Conservation (phyloP, 2,113 vertebrate species). For the Morone chrysops region DNA sequence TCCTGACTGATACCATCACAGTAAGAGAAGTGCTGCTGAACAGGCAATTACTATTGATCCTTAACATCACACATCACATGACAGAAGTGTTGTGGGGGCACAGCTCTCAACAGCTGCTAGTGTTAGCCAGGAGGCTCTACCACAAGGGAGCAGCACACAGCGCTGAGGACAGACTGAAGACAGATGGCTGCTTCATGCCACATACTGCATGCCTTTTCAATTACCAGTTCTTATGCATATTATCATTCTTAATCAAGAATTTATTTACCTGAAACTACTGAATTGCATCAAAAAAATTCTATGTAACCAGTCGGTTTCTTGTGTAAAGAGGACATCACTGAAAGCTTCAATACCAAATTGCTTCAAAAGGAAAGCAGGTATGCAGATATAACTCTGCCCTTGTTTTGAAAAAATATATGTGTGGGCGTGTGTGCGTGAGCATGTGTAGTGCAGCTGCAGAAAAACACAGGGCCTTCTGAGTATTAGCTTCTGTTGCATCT, state of each 20-base stretch:
- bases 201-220: slow-evolving; percentile 23
- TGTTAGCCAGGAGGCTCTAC: slow-evolving; percentile 42
- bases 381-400: background rate
- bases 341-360: background rate
- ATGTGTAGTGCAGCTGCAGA: background rate
- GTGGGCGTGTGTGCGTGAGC: background rate
- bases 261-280: background rate
- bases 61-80: slow-evolving; percentile 4
- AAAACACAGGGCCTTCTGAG: background rate
- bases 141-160: slow-evolving; percentile 61
- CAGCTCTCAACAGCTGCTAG: slow-evolving; percentile 22
- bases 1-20: background rate
- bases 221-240: background rate
- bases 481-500: slow-evolving; percentile 56
- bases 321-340: background rate
- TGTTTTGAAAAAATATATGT: background rate
- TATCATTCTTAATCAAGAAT: background rate
- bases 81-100: slow-evolving; percentile 43
- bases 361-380: background rate
- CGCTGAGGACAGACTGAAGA: slow-evolving; percentile 11
- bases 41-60: slow-evolving; percentile 45
- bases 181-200: slow-evolving; percentile 26
- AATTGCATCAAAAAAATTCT: background rate
- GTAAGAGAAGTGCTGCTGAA: slow-evolving; percentile 6
- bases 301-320: background rate